A percentile compares a stretch with the other conserved stretches of the same genome.
phyloP scores from a whole-genome alignment of 1,140 invertebrate genomes.

The Eufriesea mexicana region DNA sequence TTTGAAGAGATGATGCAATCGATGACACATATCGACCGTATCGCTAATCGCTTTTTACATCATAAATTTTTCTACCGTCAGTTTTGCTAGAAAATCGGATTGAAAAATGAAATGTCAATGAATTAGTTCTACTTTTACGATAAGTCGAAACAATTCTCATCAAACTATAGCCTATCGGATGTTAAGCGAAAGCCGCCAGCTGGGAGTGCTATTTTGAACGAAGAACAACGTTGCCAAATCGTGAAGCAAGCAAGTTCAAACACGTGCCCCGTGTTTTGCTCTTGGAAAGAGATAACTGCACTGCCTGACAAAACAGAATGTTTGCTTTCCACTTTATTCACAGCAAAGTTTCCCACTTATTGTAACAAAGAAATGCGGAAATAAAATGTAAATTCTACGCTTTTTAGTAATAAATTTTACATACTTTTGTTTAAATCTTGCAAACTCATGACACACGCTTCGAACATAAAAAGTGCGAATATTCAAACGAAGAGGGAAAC shows the following conservation, averaged over 20 bases:
- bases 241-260: constrained; percentile 61
- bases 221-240: constrained; percentile 61
- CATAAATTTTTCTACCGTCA: neutral
- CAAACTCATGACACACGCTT: neutral
- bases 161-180: constrained; percentile 47
- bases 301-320: constrained; percentile 47
- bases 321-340: constrained; percentile 33
- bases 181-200: constrained; percentile 70
- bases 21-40: constrained; percentile 60
- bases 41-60: neutral
- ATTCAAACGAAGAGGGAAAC: constrained; percentile 31
- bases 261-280: constrained; percentile 64
- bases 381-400: neutral
- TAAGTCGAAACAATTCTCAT: constrained; percentile 17
- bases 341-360: neutral
- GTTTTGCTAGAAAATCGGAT: neutral
- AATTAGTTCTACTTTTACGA: neutral
- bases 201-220: constrained; percentile 74
- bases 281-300: constrained; percentile 55
- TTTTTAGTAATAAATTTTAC: neutral
- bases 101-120: neutral
- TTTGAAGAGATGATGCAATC: constrained; percentile 61
- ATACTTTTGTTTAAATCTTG: neutral
- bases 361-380: neutral
- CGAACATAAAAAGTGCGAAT: neutral